phyloP scores from a whole-genome alignment of 2,888 invertebrate genomes.

The Leucophora obtusa region DNA sequence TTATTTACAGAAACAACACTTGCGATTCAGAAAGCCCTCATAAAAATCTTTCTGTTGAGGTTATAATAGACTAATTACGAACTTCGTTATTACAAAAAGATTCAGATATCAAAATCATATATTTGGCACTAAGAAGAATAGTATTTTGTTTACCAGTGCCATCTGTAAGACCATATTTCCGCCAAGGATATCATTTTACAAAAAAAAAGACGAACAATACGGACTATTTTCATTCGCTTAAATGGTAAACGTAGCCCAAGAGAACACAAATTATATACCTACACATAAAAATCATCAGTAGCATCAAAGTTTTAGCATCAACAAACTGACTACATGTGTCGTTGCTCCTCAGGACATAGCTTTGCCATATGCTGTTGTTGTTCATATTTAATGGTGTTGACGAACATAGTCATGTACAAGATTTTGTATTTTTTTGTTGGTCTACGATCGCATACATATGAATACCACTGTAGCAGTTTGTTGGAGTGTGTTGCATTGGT shows the following conservation, averaged over 20 bases:
- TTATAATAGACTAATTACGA: no score
- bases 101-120: no score
- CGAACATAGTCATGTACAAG: constrained; percentile 58
- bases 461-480: background rate
- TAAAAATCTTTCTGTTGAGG: no score
- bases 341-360: constrained; percentile 31
- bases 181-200: no score
- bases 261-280: constrained; percentile 5
- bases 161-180: no score
- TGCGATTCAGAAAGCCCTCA: no score
- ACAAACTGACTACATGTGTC: constrained; percentile 37
- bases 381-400: constrained; percentile 70
- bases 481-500: constrained; percentile 19
- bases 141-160: no score
- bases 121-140: no score
- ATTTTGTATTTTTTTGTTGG: constrained; percentile 4
- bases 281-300: constrained; percentile 33
- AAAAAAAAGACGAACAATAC: no score
- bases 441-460: background rate
- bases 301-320: constrained; percentile 9
- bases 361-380: background rate
- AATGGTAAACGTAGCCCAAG: constrained; percentile 3
- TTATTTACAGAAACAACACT: no score
- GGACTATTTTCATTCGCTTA: background rate
- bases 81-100: no score